A percentile compares a stretch with the other conserved stretches of the same genome.
Conservation (phyloP, 2,888 invertebrate species). For the Phania funesta region DNA sequence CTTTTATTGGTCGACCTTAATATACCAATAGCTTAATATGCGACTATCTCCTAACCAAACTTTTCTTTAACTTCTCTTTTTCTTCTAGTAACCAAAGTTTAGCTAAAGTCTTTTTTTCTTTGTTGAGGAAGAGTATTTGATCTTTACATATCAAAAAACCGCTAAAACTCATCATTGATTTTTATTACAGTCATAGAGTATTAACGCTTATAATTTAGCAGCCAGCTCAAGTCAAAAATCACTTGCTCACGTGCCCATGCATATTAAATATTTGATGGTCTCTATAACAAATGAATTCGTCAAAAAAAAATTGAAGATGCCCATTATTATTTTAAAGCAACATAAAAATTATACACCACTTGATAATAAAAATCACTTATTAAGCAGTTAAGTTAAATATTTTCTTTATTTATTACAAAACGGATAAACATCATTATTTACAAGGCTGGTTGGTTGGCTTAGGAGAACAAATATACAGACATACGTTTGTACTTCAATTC, state of each 20-base stretch:
- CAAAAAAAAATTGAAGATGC: slow-evolving; percentile 29
- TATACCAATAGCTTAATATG: too few relatives aligned
- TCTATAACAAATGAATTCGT: slow-evolving; percentile 12
- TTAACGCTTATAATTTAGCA: slow-evolving; percentile 12
- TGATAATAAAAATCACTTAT: slow-evolving; percentile 40
- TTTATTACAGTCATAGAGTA: background rate
- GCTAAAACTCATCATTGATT: slow-evolving; percentile 1
- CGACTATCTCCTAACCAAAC: too few relatives aligned
- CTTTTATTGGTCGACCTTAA: too few relatives aligned
- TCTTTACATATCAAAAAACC: background rate
- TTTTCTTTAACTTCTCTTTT: too few relatives aligned
- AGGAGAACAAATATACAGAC: too few relatives aligned
- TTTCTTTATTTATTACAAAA: slow-evolving; percentile 33
- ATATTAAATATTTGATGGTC: slow-evolving; percentile 43
- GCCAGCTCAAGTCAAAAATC: slow-evolving; percentile 32
- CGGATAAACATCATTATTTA: slow-evolving; percentile 6
- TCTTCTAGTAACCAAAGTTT: too few relatives aligned
- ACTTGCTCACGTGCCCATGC: slow-evolving; percentile 63
- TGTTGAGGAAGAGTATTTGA: too few relatives aligned
- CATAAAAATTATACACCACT: slow-evolving; percentile 17
- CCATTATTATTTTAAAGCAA: slow-evolving; percentile 25
- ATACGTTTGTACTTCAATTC: too few relatives aligned
- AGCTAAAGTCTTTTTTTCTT: too few relatives aligned
- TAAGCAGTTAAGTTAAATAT: slow-evolving; percentile 35
- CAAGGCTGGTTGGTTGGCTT: slow-evolving; percentile 17